phyloP scores from a whole-genome alignment of 1,140 invertebrate species.

The Palaemon carinicauda region DNA sequence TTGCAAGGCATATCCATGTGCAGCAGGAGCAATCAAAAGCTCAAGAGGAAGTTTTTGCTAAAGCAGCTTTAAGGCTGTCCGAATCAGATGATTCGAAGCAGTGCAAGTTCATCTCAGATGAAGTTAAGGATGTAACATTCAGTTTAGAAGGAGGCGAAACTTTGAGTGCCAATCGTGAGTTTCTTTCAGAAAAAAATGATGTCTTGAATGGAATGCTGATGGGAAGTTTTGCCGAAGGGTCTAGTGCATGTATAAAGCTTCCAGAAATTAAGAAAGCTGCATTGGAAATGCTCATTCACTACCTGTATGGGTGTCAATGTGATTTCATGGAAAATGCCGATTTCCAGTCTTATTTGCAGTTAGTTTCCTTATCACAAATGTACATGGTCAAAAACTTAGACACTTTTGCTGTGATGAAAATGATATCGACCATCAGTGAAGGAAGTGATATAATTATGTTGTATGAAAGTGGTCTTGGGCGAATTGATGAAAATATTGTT shows the following conservation, averaged over 20 bases:
- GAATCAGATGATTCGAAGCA: neutral
- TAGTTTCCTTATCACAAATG: slow-evolving; percentile 42
- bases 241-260: slow-evolving; percentile 1
- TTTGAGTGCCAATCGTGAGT: slow-evolving; percentile 24
- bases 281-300: slow-evolving; percentile 24
- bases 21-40: neutral
- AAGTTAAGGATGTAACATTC: slow-evolving; percentile 27
- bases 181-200: slow-evolving; percentile 32
- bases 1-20: slow-evolving; percentile 11
- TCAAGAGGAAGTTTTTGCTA: neutral
- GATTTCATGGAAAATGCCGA: neutral
- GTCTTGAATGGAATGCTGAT: slow-evolving; percentile 28
- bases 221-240: slow-evolving; percentile 32
- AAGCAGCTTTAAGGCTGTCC: neutral
- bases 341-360: slow-evolving; percentile 17
- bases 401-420: neutral
- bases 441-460: slow-evolving; percentile 20
- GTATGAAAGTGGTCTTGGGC: slow-evolving; percentile 35
- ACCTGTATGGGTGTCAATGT: slow-evolving; percentile 30
- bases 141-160: slow-evolving; percentile 29
- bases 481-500: slow-evolving; percentile 34
- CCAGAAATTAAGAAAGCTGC: neutral
- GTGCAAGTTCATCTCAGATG: neutral
- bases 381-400: slow-evolving; percentile 26
- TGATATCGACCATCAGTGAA: slow-evolving; percentile 9